Conservation (phyloP, 1,140 invertebrate genomes). For the Euschistus heros region DNA sequence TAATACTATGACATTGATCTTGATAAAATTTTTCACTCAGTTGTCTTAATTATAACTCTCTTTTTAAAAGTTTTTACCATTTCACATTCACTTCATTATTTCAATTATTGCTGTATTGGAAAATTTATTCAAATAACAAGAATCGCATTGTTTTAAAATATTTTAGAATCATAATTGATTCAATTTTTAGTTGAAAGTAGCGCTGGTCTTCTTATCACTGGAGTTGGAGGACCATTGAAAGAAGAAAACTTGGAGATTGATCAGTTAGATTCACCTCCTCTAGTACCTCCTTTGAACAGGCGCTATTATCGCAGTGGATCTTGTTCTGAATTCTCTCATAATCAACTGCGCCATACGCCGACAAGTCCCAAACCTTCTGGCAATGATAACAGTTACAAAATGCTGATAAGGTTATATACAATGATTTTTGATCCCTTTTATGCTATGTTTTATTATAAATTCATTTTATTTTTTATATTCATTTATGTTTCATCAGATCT, state of each 20-base stretch:
- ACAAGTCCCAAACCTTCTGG: slow-evolving; percentile 21
- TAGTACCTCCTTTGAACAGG: neutral
- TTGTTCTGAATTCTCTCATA: slow-evolving; percentile 30
- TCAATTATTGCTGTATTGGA: neutral
- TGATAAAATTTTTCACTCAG: too few relatives aligned
- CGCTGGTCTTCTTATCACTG: slow-evolving; percentile 48
- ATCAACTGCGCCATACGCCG: slow-evolving; percentile 18
- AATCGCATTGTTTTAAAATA: neutral
- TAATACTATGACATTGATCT: too few relatives aligned
- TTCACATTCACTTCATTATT: too few relatives aligned
- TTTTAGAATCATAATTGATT: neutral
- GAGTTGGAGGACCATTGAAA: slow-evolving; percentile 22
- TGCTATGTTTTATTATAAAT: neutral
- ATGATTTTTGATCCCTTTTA: neutral
- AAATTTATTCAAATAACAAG: neutral
- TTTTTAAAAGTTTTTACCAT: too few relatives aligned
- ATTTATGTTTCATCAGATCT: slow-evolving; percentile 38
- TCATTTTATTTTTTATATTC: neutral
- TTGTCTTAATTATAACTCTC: too few relatives aligned
- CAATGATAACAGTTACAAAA: slow-evolving; percentile 20
- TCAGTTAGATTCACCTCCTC: slow-evolving; percentile 20
- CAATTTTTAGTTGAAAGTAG: slow-evolving; percentile 43
- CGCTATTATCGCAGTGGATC: slow-evolving; percentile 29
- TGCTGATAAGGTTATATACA: slow-evolving; percentile 19
- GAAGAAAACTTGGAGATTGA: slow-evolving; percentile 25